phyloP scores from a whole-genome alignment of 2,113 vertebrate genomes.

The Lagenorhynchus albirostris region DNA sequence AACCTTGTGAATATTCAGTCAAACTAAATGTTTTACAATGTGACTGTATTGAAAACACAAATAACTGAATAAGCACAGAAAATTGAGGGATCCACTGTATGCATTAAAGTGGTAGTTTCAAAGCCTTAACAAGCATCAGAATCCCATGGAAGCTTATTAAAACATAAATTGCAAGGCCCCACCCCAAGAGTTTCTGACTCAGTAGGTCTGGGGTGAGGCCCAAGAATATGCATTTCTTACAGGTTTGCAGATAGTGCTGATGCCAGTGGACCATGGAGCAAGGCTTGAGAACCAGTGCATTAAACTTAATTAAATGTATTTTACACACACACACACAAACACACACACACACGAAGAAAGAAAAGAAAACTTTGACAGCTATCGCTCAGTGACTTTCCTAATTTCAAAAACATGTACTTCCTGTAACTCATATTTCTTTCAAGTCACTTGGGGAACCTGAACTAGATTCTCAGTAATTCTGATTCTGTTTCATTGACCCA shows the following conservation, averaged over 20 bases:
- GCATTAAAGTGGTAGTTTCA: background rate
- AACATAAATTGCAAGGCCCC: background rate
- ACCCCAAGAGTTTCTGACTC: background rate
- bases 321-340: background rate
- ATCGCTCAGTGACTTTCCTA: background rate
- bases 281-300: background rate
- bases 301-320: background rate
- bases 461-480: background rate
- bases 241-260: background rate
- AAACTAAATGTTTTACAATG: background rate
- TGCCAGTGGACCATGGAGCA: background rate
- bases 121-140: background rate
- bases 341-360: background rate
- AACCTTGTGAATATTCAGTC: background rate
- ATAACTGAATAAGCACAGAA: background rate
- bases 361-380: background rate
- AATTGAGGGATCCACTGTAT: background rate
- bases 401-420: background rate
- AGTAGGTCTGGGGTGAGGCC: background rate
- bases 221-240: background rate
- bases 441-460: background rate
- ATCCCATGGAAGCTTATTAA: background rate
- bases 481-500: background rate
- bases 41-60: background rate
- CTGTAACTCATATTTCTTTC: background rate